Conservation (phyloP, 30 jellyfish, hydroid and myxozoan genomes). For the Aurelia sp. region DNA sequence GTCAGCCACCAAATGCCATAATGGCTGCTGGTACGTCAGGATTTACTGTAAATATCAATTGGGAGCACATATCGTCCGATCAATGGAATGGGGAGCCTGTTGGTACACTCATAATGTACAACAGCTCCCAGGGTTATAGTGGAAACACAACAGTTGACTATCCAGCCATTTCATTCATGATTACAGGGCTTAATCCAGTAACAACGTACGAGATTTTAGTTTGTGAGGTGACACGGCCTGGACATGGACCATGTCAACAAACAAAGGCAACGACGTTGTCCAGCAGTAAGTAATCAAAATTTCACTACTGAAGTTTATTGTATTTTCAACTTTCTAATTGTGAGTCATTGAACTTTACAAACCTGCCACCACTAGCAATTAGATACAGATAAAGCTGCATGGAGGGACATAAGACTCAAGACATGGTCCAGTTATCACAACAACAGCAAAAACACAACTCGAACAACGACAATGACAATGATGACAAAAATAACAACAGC, state of each 20-base stretch:
- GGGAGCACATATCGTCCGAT: constrained; percentile 30
- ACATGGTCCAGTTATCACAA: too few relatives aligned
- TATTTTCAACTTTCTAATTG: too few relatives aligned
- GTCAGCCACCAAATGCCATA: constrained; percentile 52
- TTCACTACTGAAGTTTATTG: neutral
- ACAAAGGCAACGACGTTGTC: constrained; percentile 44
- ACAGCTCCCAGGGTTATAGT: neutral
- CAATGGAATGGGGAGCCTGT: constrained; percentile 14
- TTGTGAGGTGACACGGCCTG: constrained; percentile 40
- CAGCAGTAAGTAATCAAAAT: neutral
- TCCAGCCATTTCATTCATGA: neutral
- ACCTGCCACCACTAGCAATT: too few relatives aligned
- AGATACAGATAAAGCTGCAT: too few relatives aligned
- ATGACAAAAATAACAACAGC: too few relatives aligned
- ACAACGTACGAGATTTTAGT: constrained; percentile 51
- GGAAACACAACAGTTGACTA: neutral
- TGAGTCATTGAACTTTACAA: too few relatives aligned
- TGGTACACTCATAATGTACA: neutral
- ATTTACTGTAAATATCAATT: constrained; percentile 22
- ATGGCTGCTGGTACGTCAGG: constrained; percentile 23
- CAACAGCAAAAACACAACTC: too few relatives aligned
- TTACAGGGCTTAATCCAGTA: constrained; percentile 20
- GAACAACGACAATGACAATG: too few relatives aligned
- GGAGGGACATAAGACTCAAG: too few relatives aligned
- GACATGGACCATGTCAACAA: constrained; percentile 67